These are phyloP conservation scores for Gasterosteus nipponicus DNA, from an alignment of 2,113 vertebrate genomes.

Conservation along the genomic window DNA sequence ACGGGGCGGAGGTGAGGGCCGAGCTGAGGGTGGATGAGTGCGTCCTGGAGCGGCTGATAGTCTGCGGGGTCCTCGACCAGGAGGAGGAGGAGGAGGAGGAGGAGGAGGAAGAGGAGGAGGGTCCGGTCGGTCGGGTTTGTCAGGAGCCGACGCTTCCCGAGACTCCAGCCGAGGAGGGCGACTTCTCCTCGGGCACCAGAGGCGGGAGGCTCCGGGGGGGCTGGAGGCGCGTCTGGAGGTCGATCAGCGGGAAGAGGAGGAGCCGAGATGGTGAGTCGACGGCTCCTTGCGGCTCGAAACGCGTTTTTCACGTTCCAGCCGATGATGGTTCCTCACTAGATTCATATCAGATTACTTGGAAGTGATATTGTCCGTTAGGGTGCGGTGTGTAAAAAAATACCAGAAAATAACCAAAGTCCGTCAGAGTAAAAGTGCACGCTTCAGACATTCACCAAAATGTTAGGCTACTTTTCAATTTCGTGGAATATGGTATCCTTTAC, in stretches of 20 bases:
- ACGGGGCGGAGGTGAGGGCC: slow-evolving; percentile 20
- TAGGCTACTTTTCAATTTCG: too few relatives aligned
- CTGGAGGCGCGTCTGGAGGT: slow-evolving; percentile 56
- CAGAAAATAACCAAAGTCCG: too few relatives aligned
- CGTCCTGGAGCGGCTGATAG: slow-evolving; percentile 58
- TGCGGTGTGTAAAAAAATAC: too few relatives aligned
- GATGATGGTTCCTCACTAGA: not conserved
- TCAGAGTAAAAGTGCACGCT: too few relatives aligned
- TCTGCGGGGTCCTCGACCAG: slow-evolving; percentile 34
- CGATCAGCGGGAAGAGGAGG: slow-evolving; percentile 30
- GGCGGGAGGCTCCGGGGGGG: slow-evolving; percentile 56
- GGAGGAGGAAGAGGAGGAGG: slow-evolving; percentile 49
- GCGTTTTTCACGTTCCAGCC: not conserved
- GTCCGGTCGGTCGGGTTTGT: not conserved
- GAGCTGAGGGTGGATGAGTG: slow-evolving; percentile 70
- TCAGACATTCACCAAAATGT: too few relatives aligned
- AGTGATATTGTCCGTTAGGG: not conserved
- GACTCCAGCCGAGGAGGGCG: slow-evolving; percentile 30
- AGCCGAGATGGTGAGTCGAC: slow-evolving; percentile 39
- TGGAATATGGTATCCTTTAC: too few relatives aligned
- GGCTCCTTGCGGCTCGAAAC: not conserved
- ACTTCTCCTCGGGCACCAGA: slow-evolving; percentile 9
- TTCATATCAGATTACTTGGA: too few relatives aligned
- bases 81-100: slow-evolving; percentile 45
- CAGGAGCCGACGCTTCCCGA: not conserved